A percentile compares a stretch with the other conserved stretches of the same genome.
Conservation (phyloP, 1,140 invertebrate genomes). For the Sycophila sp. region DNA sequence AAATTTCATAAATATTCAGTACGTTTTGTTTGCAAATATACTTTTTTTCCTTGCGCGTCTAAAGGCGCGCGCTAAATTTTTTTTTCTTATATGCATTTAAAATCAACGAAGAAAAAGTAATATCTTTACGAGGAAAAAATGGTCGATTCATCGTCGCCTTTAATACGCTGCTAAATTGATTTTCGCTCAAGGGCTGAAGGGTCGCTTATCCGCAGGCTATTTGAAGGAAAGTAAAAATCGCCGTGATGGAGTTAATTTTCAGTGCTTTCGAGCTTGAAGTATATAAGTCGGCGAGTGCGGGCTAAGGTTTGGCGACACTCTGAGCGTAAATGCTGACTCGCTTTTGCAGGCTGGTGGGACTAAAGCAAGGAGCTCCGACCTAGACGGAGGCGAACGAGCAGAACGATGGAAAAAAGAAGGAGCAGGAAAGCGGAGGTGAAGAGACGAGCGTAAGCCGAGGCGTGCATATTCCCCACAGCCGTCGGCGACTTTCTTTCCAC, state of each 20-base stretch:
- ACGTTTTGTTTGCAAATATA: too few species aligned
- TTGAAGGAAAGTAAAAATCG: slow-evolving; percentile 18
- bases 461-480: neutral
- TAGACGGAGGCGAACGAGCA: neutral
- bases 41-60: too few species aligned
- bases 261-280: neutral
- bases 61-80: too few species aligned
- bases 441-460: neutral
- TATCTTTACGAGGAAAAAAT: neutral
- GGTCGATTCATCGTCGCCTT: neutral
- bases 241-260: slow-evolving; percentile 31
- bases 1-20: too few species aligned
- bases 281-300: neutral
- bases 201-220: slow-evolving; percentile 2
- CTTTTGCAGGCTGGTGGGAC: slow-evolving; percentile 29
- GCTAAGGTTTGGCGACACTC: neutral
- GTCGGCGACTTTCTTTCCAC: slow-evolving; percentile 29
- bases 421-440: neutral
- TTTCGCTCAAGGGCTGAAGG: neutral
- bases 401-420: neutral
- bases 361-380: neutral
- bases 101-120: too few species aligned
- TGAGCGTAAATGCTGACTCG: slow-evolving; percentile 25
- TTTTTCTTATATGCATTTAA: too few species aligned
- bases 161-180: slow-evolving; percentile 2